Conservation (phyloP, 1,140 invertebrate species). For the Philopotamus ludificatus region DNA sequence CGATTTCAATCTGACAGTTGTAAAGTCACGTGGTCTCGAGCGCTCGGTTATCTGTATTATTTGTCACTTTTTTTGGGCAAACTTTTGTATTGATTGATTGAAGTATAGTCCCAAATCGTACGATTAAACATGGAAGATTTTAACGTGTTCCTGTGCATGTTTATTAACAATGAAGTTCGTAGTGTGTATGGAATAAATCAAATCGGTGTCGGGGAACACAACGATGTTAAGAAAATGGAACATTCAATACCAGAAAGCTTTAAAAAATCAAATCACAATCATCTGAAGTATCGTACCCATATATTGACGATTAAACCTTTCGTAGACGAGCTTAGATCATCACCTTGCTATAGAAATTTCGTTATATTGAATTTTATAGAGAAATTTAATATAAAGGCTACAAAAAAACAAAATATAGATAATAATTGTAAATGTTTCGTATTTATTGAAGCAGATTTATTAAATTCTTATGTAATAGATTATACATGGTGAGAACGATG, state of each 20-base stretch:
- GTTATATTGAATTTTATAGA: slow-evolving; percentile 17
- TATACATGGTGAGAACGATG: slow-evolving; percentile 34
- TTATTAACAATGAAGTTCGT: slow-evolving; percentile 23
- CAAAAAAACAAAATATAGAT: too few relatives aligned
- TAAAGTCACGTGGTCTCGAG: slow-evolving; percentile 15
- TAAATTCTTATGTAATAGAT: slow-evolving; percentile 38
- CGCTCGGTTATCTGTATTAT: background rate
- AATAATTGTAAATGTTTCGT: background rate
- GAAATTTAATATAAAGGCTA: background rate
- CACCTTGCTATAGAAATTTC: slow-evolving; percentile 22
- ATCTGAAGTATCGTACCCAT: slow-evolving; percentile 11
- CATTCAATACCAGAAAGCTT: background rate
- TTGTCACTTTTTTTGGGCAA: background rate
- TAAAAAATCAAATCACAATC: too few relatives aligned
- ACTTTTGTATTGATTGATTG: background rate
- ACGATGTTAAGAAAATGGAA: background rate
- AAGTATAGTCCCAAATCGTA: too few relatives aligned
- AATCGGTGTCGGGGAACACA: background rate
- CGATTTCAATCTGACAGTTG: slow-evolving; percentile 13
- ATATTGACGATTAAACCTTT: slow-evolving; percentile 35
- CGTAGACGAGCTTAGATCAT: slow-evolving; percentile 20
- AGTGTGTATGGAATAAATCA: slow-evolving; percentile 19
- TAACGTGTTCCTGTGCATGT: slow-evolving; percentile 17
- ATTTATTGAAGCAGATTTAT: slow-evolving; percentile 15
- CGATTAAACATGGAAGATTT: slow-evolving; percentile 1